A percentile compares a stretch with the other conserved stretches of the same genome.
phyloP scores from a whole-genome alignment of 2,797 vertebrate genomes.

The Cossypha polioptera region DNA sequence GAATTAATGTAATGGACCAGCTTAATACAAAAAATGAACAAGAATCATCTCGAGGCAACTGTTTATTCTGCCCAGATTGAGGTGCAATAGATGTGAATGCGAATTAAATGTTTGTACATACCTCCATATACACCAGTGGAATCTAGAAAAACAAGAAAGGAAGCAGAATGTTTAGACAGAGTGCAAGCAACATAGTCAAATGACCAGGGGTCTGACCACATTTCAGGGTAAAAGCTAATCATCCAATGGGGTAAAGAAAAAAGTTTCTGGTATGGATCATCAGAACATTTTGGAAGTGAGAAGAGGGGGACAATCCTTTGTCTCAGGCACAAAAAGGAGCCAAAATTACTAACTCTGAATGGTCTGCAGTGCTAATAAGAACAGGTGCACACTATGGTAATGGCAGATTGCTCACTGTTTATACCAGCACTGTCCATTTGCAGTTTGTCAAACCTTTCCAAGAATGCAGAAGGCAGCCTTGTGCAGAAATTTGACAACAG shows the following conservation, averaged over 20 bases:
- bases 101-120: conserved; percentile 35
- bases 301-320: neutral
- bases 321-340: neutral
- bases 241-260: neutral
- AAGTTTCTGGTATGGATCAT: neutral
- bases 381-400: neutral
- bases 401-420: neutral
- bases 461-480: neutral
- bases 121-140: conserved; percentile 63
- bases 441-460: neutral
- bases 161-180: neutral
- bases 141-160: conserved; percentile 66
- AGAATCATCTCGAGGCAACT: neutral
- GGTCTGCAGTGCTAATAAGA: neutral
- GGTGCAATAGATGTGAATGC: neutral
- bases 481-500: neutral
- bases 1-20: neutral
- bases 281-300: neutral
- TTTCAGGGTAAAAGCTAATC: neutral
- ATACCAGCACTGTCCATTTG: neutral
- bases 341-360: neutral
- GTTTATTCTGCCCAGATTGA: neutral
- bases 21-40: neutral
- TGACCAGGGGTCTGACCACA: neutral
- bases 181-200: neutral